Percentiles rank a stretch among this genome's conserved stretches.
Evolutionary conservation across 2,113 vertebrate species (phyloP).

Genomic region (Stegostoma tigrinum): DNA sequence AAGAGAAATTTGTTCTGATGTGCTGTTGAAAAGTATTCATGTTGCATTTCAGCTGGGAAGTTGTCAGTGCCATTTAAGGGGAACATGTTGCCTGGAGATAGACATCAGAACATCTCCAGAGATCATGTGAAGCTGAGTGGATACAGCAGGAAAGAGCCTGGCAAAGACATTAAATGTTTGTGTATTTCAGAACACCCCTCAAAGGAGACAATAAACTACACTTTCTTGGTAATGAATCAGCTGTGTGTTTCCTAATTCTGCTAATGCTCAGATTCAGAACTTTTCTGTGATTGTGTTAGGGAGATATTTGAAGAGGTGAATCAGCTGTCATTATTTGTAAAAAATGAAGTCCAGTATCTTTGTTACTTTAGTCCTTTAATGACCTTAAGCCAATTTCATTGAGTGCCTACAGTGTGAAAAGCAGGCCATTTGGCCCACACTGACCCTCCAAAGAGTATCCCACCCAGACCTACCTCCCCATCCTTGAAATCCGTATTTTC

Average conservation of each 20-base stretch:
- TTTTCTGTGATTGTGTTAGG: background rate
- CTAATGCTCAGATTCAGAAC: background rate
- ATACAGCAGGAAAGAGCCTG: background rate
- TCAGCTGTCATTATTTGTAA: background rate
- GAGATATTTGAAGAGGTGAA: background rate
- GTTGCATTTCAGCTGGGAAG: background rate
- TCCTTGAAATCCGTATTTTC: no score
- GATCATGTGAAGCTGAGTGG: background rate
- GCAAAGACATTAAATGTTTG: background rate
- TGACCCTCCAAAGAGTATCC: no score
- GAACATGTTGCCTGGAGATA: background rate
- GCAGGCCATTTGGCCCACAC: no score
- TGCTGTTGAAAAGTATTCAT: background rate
- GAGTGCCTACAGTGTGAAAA: no score
- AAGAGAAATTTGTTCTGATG: background rate
- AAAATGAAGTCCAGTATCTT: background rate
- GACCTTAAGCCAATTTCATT: background rate
- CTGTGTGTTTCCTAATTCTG: background rate
- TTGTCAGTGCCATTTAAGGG: background rate
- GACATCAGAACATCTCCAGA: background rate
- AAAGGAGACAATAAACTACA: background rate
- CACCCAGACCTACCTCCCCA: no score
- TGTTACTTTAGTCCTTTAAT: background rate
- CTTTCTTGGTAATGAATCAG: background rate
- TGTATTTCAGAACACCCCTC: background rate